Conservation (phyloP, 1,140 invertebrate genomes). For the Ridgeia piscesae region DNA sequence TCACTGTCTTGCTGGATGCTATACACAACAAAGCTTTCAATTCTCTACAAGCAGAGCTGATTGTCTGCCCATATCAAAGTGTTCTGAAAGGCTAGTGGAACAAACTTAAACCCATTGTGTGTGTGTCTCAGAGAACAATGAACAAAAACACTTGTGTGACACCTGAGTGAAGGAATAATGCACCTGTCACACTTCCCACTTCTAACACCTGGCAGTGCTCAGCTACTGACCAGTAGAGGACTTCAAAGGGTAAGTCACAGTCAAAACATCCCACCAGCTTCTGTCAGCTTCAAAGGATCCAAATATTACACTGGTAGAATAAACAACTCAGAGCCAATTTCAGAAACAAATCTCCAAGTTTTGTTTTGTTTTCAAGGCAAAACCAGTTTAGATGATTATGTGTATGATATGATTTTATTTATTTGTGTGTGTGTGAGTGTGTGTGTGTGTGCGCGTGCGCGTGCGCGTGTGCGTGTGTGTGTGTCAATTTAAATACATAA, state of each 20-base stretch:
- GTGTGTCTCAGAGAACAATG: not conserved
- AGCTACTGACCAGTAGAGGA: constrained; percentile 3
- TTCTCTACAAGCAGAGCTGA: not conserved
- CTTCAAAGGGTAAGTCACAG: not conserved
- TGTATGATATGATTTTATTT: too few species aligned
- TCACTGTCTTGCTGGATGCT: not conserved
- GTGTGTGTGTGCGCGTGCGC: too few species aligned
- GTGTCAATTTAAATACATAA: too few species aligned
- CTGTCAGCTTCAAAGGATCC: not conserved
- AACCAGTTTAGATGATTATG: too few species aligned
- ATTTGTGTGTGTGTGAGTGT: too few species aligned
- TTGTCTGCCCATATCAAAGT: not conserved
- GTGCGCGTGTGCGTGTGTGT: too few species aligned
- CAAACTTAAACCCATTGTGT: not conserved
- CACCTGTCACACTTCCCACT: not conserved
- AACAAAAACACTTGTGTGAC: not conserved
- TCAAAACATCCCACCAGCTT: not conserved
- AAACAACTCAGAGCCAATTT: not conserved
- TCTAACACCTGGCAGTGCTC: not conserved
- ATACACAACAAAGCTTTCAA: not conserved
- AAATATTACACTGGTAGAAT: not conserved
- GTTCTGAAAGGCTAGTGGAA: not conserved
- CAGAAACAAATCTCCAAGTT: not conserved
- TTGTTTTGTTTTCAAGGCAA: too few species aligned
- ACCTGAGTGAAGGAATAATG: not conserved